These are phyloP conservation scores for Podabrus alpinus DNA, from an alignment of 2,888 invertebrate genomes.

Conservation along the genomic window DNA sequence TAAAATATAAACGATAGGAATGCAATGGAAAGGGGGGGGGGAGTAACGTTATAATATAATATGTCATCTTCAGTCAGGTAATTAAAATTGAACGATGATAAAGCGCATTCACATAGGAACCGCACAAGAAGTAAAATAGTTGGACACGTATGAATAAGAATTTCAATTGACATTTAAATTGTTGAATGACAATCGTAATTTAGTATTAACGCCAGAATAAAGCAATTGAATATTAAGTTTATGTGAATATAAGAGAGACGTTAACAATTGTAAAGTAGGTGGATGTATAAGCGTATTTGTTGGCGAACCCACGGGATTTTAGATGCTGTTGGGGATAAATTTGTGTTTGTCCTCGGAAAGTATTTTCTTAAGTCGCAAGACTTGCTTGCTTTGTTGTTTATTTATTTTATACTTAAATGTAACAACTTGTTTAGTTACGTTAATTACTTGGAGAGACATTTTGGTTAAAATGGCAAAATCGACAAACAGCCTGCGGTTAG, in stretches of 20 bases:
- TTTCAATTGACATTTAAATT: constrained; percentile 15
- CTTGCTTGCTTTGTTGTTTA: background rate
- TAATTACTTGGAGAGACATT: background rate
- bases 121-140: constrained; percentile 6
- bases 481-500: background rate
- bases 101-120: background rate
- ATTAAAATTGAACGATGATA: background rate
- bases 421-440: background rate
- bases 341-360: background rate
- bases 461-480: background rate
- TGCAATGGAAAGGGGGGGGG: no score
- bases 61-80: no score
- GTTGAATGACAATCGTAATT: constrained; percentile 20
- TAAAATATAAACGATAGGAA: no score
- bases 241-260: constrained; percentile 18
- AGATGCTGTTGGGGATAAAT: background rate
- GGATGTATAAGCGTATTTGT: constrained; percentile 17
- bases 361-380: background rate
- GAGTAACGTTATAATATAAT: no score
- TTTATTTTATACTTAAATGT: background rate
- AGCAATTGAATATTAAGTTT: constrained; percentile 23
- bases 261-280: constrained; percentile 18
- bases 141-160: constrained; percentile 7
- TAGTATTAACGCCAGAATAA: constrained; percentile 19
- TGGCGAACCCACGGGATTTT: constrained; percentile 20